Evolutionary conservation across 2,888 invertebrate species (phyloP).

Genomic region (Drosophila stalkeri): DNA sequence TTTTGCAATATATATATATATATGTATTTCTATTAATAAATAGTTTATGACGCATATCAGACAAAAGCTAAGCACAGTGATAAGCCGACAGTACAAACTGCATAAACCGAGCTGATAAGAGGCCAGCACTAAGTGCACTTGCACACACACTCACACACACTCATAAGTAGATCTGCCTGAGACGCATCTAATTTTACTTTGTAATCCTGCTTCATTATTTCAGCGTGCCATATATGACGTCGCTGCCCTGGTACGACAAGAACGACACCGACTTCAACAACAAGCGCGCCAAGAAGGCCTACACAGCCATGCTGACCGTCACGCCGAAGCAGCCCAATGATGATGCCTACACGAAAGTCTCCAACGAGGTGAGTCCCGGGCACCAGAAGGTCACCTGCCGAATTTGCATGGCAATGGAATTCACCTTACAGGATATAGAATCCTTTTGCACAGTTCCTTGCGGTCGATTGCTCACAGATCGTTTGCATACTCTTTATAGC

Average conservation of each 20-base stretch:
- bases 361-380: constrained; percentile 87
- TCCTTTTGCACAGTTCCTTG: constrained; percentile 21
- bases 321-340: constrained; percentile 93
- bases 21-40: constrained; percentile 62
- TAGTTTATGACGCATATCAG: constrained; percentile 60
- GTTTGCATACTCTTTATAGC: not conserved
- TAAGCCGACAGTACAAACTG: constrained; percentile 36
- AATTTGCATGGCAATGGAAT: constrained; percentile 62
- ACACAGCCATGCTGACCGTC: constrained; percentile 94
- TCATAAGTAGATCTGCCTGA: not conserved
- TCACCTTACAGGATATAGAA: constrained; percentile 12
- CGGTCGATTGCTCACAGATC: not conserved
- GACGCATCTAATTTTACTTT: constrained; percentile 22
- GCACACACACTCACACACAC: not conserved
- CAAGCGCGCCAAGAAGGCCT: constrained; percentile 92
- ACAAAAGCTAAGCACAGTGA: constrained; percentile 35
- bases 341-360: constrained; percentile 91
- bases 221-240: constrained; percentile 88
- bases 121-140: constrained; percentile 2
- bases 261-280: constrained; percentile 93
- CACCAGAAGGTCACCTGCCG: not conserved
- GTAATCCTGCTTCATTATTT: constrained; percentile 43
- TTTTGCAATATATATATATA: constrained; percentile 23
- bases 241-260: constrained; percentile 94
- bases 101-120: constrained; percentile 26